Conservation (phyloP, 2,888 invertebrate species). For the Metellina segmentata region DNA sequence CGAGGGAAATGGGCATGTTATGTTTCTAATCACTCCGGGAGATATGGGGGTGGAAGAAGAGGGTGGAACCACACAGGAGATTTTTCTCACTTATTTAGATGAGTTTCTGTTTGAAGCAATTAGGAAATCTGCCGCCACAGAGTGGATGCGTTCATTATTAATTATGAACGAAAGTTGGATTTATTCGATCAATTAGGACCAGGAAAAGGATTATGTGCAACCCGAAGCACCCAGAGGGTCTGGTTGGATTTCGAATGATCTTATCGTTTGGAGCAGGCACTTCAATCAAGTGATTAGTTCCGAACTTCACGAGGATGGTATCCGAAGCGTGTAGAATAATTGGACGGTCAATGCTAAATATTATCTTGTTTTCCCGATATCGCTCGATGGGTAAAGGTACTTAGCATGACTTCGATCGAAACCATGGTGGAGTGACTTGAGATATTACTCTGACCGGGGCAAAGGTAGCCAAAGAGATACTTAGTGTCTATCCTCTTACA, state of each 20-base stretch:
- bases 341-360: background rate
- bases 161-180: constrained; percentile 37
- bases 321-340: background rate
- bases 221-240: background rate
- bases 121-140: constrained; percentile 22
- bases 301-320: background rate
- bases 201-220: constrained; percentile 36
- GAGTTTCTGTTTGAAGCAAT: constrained; percentile 51
- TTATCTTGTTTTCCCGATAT: background rate
- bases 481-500: too few species aligned
- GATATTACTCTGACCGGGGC: background rate
- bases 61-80: background rate
- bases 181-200: constrained; percentile 56
- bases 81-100: constrained; percentile 22
- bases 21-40: constrained; percentile 24
- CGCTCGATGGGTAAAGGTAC: background rate
- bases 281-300: background rate
- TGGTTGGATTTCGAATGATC: background rate
- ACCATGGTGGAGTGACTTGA: background rate
- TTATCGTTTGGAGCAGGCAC: background rate
- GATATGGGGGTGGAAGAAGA: background rate
- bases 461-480: too few species aligned
- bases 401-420: background rate
- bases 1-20: constrained; percentile 6
- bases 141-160: constrained; percentile 43